Percentiles rank a stretch among this genome's conserved stretches.
phyloP scores from a whole-genome alignment of 2,113 vertebrate species.

The Pao palembangensis region DNA sequence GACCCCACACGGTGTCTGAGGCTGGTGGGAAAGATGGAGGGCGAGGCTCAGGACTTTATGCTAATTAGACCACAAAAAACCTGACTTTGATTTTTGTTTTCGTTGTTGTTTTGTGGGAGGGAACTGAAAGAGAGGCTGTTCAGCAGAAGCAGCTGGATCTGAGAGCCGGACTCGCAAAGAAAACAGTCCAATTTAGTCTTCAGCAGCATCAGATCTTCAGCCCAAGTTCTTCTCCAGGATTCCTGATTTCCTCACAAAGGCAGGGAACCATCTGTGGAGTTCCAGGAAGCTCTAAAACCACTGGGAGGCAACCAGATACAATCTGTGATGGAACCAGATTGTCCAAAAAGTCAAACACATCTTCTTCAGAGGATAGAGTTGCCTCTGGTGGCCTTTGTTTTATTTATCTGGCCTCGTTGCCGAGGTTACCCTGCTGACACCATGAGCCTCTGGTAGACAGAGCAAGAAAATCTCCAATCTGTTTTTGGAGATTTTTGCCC shows the following conservation, averaged over 20 bases:
- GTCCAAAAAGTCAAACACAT: not conserved
- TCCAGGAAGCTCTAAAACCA: not conserved
- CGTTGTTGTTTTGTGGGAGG: conserved; percentile 19
- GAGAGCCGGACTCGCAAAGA: conserved; percentile 11
- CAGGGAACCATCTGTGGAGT: not conserved
- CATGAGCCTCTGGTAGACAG: too few species aligned
- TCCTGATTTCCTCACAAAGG: not conserved
- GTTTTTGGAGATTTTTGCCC: too few species aligned
- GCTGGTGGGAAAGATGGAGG: conserved; percentile 27
- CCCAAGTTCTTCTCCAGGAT: not conserved
- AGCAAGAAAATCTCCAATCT: too few species aligned
- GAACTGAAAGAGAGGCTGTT: not conserved
- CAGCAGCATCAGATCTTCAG: conserved; percentile 1
- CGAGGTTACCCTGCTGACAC: too few species aligned
- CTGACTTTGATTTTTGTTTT: conserved; percentile 33
- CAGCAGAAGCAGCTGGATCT: not conserved
- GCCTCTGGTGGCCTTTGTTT: too few species aligned
- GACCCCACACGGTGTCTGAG: conserved; percentile 52
- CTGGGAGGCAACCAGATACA: not conserved
- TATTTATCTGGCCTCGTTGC: too few species aligned
- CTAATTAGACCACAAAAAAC: conserved; percentile 46
- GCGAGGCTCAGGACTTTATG: conserved; percentile 37
- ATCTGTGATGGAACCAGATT: not conserved
- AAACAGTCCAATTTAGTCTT: not conserved
- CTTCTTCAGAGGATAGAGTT: too few species aligned